Evolutionary conservation across 2,888 invertebrate species (phyloP).

Genomic region (Machimus rusticus): DNA sequence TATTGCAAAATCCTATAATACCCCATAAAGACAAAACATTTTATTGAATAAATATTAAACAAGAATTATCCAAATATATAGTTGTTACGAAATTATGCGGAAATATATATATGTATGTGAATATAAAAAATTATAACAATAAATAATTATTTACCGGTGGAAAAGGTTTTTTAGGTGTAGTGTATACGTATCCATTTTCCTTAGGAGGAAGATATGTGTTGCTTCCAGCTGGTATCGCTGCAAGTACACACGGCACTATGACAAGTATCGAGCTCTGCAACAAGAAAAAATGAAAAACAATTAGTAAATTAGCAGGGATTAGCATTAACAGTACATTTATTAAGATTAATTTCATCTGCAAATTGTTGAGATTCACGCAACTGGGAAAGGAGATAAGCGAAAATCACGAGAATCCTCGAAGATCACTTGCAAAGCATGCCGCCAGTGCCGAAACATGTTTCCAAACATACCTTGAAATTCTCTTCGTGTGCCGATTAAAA

Average conservation of each 20-base stretch:
- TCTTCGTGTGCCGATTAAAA: not conserved
- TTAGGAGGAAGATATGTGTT: conserved; percentile 80
- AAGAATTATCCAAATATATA: not conserved
- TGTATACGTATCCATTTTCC: conserved; percentile 77
- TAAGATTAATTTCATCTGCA: conserved; percentile 34
- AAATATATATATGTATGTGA: not conserved
- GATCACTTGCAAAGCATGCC: not conserved
- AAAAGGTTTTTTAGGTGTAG: conserved; percentile 66
- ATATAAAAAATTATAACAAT: not conserved
- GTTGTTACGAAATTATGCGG: not conserved
- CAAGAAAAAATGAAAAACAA: not conserved
- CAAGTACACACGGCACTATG: conserved; percentile 54
- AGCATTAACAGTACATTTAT: not conserved
- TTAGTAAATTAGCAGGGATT: not conserved
- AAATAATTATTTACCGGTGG: conserved; percentile 33
- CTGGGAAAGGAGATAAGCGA: not conserved
- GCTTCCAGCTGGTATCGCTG: conserved; percentile 67
- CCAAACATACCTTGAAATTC: not conserved
- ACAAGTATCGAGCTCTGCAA: conserved; percentile 58
- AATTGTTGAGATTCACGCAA: conserved; percentile 30
- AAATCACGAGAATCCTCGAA: not conserved
- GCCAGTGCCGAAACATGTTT: not conserved
- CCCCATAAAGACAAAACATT: too few relatives aligned
- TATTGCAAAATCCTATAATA: too few relatives aligned
- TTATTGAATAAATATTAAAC: not conserved